A percentile compares a stretch with the other conserved stretches of the same genome.
These are phyloP conservation scores for Polyploca ridens DNA, from an alignment of 2,888 invertebrate species.

Conservation along the genomic window DNA sequence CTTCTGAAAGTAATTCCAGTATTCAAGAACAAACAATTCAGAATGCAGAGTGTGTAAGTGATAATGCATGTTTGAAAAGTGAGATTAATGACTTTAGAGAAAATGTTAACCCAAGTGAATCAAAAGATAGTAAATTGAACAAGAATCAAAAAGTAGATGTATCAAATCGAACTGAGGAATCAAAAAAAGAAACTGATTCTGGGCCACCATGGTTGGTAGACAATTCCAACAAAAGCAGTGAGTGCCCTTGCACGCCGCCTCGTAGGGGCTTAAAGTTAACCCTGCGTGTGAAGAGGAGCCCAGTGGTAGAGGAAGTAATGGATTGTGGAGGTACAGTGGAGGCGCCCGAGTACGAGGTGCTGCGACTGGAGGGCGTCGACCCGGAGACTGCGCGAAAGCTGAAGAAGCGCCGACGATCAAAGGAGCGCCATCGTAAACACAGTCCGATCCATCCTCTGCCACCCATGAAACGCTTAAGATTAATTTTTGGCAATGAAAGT, in stretches of 20 bases:
- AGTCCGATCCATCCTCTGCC: conserved; percentile 85
- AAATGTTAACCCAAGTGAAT: conserved; percentile 80
- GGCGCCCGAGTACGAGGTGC: conserved; percentile 92
- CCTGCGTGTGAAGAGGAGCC: conserved; percentile 93
- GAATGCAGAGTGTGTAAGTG: conserved; percentile 61
- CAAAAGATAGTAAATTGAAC: conserved; percentile 68
- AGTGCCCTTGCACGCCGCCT: conserved; percentile 85
- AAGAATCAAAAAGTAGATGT: conserved; percentile 70
- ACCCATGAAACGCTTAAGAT: conserved; percentile 92
- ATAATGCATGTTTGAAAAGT: conserved; percentile 71
- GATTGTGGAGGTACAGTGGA: conserved; percentile 89
- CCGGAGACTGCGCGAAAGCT: conserved; percentile 81
- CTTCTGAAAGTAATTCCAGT: conserved; percentile 48
- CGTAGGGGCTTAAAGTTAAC: conserved; percentile 90
- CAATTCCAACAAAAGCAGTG: conserved; percentile 75
- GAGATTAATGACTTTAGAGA: conserved; percentile 80
- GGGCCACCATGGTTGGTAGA: conserved; percentile 75
- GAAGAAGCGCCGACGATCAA: conserved; percentile 83
- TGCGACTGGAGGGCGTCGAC: conserved; percentile 91
- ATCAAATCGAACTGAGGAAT: conserved; percentile 64
- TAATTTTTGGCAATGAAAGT: conserved; percentile 95
- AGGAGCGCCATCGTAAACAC: conserved; percentile 77
- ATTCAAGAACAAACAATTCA: conserved; percentile 59
- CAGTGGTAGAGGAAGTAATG: conserved; percentile 92
- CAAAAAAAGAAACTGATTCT: conserved; percentile 68